Evolutionary conservation across 1,140 invertebrate species (phyloP), one percentile per base, ranked within the genome.

Genomic region (Lasioglossum baleicum): DNA sequence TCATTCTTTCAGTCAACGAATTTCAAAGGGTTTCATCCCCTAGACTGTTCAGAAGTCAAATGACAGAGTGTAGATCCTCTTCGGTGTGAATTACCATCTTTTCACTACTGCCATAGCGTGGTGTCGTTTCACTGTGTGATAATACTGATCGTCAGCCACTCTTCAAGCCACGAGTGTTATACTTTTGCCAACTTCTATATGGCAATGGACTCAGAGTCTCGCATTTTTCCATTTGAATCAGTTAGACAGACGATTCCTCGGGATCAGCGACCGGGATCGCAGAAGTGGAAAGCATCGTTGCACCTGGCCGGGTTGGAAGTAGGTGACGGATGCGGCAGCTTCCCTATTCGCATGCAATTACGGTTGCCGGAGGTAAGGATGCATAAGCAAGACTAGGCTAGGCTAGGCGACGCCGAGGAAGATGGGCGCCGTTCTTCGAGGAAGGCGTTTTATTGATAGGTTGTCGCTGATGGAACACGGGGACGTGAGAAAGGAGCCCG

Each of bases 401-500:
- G 35, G 71, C 40, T 26, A 40, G 63, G 42, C 61, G 71, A 68
- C 78, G 72, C 51, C 72, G 64, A 48, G 64, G 72, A 80, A 80
- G 75, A 74, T 74, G 64, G 78, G 56, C 63, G 71, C 44, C 31
- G 63, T 75, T 80, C 64, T 20, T 67, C 53, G 71, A 75, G 72
- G 82, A 80, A 83, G 76, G 82, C 78, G 79, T 84, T 85, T 84
- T 84, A 84, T 85, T 74, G 83, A 84, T 84, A 85, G 83, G 66
- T 84, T 74, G 83, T 81, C 73, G 63, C 64, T 60, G 69, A 83
- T 68, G 76, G 75, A 85, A 84, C 81, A 85, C 83, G 78, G 61
- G 83, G 73, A 84, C 83, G 83, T 70, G 83, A 84, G 83, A 81
- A 84, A 83, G 73, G 71, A 75, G 64, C 11, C 63, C 61, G 64